Evolutionary conservation across 1,140 invertebrate genomes (phyloP), one percentile per base, ranked within the genome.

Genomic region (Anagrus nilaparvatae): DNA sequence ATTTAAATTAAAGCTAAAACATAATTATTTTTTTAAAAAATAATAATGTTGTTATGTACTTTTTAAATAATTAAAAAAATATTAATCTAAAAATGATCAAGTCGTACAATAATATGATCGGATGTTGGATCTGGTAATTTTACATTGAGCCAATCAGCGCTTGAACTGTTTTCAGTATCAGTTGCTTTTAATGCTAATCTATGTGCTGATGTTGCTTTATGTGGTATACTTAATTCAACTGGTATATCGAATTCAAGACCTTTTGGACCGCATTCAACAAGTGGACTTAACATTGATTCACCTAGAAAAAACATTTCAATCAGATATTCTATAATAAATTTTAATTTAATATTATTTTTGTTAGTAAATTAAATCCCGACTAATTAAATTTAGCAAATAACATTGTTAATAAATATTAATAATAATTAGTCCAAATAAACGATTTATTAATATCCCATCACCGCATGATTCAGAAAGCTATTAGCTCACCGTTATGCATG

Each of bases 181-280:
- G 82, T 87, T 5, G 86, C 85, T 58, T 91, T 91, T 17, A 84
- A 70, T 5, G 79, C 78, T 23, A 83, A 69, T 30, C 78, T 74
- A 48, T 82, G 67, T 13, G 78, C 81, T 18, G 80, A 74, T 16
- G 81, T 75, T 9, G 79, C 78, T 55, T 79, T 81, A 59, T 84
- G 81, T 46, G 81, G 81, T 58, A 84, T 78, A 29, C 80, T 74
- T 19, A 96, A 72, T 56, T 92, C 89, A 47, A 96, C 87, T 14
- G 91, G 87, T 52, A 79, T 77, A 20, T 79, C 63, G 67, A 96
- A 96, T 60, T 84, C 78, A 40, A 92, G 75, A 40, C 90, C 90
- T 70, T 89, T 85, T 9, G 92, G 92, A 36, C 92, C 92, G 71
- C 90, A 95, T 82, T 95, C 90, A 50, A 95, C 88, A 49, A 95